A percentile compares a stretch with the other conserved stretches of the same genome.
Evolutionary conservation across 2,797 vertebrate genomes (phyloP).

Genomic region (Nothura maculosa): DNA sequence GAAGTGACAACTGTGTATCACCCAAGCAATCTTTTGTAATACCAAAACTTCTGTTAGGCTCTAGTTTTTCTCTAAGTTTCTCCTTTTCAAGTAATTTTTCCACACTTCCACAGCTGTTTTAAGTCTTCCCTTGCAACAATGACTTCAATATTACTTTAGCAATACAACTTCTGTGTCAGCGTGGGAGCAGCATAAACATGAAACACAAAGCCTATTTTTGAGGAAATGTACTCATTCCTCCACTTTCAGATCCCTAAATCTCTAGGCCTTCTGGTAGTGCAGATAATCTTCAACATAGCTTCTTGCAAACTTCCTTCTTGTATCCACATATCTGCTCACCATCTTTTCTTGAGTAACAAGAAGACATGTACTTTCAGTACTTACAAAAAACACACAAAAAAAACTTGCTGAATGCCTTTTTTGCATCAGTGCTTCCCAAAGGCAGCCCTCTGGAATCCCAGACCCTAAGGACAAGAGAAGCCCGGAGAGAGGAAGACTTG

Average conservation of each 20-base stretch:
- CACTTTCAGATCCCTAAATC: not conserved
- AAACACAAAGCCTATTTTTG: not conserved
- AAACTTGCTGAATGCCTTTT: too few species aligned
- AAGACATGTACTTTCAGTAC: not conserved
- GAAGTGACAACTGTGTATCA: too few species aligned
- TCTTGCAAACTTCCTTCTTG: not conserved
- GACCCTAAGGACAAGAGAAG: too few species aligned
- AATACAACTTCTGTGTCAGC: not conserved
- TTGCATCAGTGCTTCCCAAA: too few species aligned
- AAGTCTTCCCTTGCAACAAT: not conserved
- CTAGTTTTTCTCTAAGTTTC: too few species aligned
- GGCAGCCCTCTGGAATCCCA: too few species aligned
- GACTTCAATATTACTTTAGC: not conserved
- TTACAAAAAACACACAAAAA: too few species aligned
- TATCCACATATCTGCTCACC: rapidly evolving
- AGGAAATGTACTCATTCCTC: not conserved
- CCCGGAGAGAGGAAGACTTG: too few species aligned
- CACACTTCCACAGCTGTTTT: not conserved
- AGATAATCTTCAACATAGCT: rapidly evolving
- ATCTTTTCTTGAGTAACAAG: not conserved
- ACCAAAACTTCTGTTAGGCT: too few species aligned
- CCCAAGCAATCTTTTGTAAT: too few species aligned
- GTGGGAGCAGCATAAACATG: not conserved
- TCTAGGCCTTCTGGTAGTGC: not conserved
- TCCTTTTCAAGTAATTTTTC: too few species aligned